These are phyloP conservation scores for Protobothrops flavoviridis DNA, from an alignment of 2,113 vertebrate genomes.

Conservation along the genomic window DNA sequence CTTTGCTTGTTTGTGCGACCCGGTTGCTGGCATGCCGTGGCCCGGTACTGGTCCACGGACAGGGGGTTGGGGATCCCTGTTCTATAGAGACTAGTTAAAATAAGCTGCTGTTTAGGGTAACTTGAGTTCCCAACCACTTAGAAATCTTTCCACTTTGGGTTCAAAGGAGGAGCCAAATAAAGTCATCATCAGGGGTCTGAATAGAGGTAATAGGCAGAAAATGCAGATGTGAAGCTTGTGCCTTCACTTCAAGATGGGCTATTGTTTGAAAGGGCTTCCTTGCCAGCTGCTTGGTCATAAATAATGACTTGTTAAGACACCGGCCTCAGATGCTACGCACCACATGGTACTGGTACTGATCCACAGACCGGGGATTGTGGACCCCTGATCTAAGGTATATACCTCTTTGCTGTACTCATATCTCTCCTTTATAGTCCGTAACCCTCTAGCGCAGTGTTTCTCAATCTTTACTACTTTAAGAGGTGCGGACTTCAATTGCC, in stretches of 20 bases:
- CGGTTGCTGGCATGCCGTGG: too few relatives aligned
- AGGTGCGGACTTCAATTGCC: too few relatives aligned
- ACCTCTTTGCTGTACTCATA: background rate
- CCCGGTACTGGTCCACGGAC: too few relatives aligned
- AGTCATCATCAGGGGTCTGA: too few relatives aligned
- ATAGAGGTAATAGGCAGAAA: background rate
- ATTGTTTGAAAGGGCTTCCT: slow-evolving; percentile 39
- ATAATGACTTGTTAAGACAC: slow-evolving; percentile 29
- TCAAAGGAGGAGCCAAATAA: background rate
- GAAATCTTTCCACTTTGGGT: background rate
- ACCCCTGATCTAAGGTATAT: too few relatives aligned
- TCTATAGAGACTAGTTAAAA: background rate
- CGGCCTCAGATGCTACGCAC: slow-evolving; percentile 23
- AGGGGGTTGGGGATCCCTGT: too few relatives aligned
- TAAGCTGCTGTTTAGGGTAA: background rate
- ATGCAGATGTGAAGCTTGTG: background rate
- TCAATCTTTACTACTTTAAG: too few relatives aligned
- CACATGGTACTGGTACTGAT: background rate
- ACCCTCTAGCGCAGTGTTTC: too few relatives aligned
- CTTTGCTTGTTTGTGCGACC: too few relatives aligned
- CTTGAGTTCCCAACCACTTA: background rate
- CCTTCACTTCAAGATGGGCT: slow-evolving; percentile 1
- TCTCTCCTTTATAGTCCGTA: background rate
- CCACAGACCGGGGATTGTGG: too few relatives aligned
- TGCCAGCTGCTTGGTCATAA: slow-evolving; percentile 56